These are phyloP conservation scores for Neoscelio sp. DNA, from an alignment of 2,888 invertebrate genomes.

Conservation along the genomic window DNA sequence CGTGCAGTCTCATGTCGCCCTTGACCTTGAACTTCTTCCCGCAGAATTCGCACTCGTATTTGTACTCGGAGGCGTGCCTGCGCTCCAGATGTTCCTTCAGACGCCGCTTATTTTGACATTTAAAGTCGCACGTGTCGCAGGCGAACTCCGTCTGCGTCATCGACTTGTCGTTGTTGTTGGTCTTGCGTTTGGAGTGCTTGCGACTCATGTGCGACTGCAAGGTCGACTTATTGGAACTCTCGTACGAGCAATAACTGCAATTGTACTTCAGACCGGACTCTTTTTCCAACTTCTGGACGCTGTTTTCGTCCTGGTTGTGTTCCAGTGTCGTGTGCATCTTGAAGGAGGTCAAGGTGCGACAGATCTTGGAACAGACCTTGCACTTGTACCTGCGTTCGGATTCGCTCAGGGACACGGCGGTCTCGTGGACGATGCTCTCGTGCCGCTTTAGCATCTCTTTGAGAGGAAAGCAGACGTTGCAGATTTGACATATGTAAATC, in stretches of 20 bases:
- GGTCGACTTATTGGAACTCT: constrained; percentile 67
- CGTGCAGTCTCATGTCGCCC: constrained; percentile 81
- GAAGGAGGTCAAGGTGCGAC: constrained; percentile 65
- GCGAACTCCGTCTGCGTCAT: constrained; percentile 14
- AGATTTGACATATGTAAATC: constrained; percentile 71
- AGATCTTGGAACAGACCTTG: constrained; percentile 73
- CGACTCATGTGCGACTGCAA: constrained; percentile 66
- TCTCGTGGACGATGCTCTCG: too few species aligned
- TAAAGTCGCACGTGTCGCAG: constrained; percentile 74
- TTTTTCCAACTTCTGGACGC: constrained; percentile 1
- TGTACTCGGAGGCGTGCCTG: constrained; percentile 75
- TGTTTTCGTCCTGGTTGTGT: constrained; percentile 37
- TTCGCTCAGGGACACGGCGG: too few species aligned
- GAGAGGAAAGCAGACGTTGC: constrained; percentile 73
- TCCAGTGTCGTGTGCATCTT: constrained; percentile 57
- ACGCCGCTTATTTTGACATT: constrained; percentile 74
- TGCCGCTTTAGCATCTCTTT: constrained; percentile 72
- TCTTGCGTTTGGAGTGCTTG: constrained; percentile 69
- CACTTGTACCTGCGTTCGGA: constrained; percentile 73
- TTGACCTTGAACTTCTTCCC: constrained; percentile 69
- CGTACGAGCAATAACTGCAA: constrained; percentile 72
- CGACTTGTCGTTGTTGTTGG: constrained; percentile 18
- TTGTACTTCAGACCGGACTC: constrained; percentile 49
- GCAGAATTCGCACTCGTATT: constrained; percentile 70
- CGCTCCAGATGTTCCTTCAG: constrained; percentile 77